Evolutionary conservation across 2,113 vertebrate species (phyloP), one percentile per base, ranked within the genome.

Genomic region (Heloderma charlesbogerti): DNA sequence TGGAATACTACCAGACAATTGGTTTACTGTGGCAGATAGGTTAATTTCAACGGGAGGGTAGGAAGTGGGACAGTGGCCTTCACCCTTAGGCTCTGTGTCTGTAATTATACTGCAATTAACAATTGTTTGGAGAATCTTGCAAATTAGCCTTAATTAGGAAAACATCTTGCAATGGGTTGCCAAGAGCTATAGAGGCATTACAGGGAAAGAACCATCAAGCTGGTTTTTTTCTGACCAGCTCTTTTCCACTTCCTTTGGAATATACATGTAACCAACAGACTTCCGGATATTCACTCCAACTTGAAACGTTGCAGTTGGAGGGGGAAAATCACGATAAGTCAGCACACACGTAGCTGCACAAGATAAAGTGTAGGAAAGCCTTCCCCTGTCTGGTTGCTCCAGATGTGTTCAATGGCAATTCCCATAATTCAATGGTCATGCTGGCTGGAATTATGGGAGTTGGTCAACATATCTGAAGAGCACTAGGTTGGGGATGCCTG

Each of bases 171-270:
- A 88, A 43, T 60, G 82, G 85, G 43, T 16, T 78, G 54, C 77
- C 31, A 87, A 66, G 2, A 54, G 18, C 90, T 72, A 90, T 29
- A 89, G 15, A 85, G 82, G 86, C n/a, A 94, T 80, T 60, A 60
- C 40, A 71, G 40, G 34, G 69, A 54, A 91, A 74, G 88, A 92
- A 25, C 12, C 40, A 40, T 37, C 84, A 67, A 3, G 0, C 60
- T n/a, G 29, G 84, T 93, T 92, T 20, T 12, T 12, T 43, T 34
- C 29, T 92, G 54, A 84, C 1, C 75, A 84, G 51, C 40, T 60
- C 74, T 85, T 89, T 89, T 43, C 82, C 82, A 89, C 43, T 89
- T 63, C 31, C 72, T 93, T 87, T 93, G 60, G 89, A 95, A 93
- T 60, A 89, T 0, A 75, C 48, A 74, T 34, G 15, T 27, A 91